phyloP scores from a whole-genome alignment of 2,113 vertebrate genomes.

The Turnix velox region DNA sequence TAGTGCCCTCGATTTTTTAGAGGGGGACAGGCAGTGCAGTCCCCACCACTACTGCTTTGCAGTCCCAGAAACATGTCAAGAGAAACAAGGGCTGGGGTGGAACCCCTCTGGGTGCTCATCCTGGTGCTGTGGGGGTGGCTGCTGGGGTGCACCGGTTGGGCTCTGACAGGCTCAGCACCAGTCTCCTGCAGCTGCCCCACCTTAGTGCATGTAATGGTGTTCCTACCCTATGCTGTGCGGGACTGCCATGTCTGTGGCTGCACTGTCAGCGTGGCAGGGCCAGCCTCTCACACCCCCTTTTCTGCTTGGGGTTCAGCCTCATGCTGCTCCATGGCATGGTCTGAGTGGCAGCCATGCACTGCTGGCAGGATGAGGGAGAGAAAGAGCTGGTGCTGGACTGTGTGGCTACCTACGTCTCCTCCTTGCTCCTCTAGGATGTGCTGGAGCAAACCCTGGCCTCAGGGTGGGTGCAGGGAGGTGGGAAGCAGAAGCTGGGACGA shows the following conservation, averaged over 20 bases:
- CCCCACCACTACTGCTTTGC: background rate
- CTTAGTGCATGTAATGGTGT: background rate
- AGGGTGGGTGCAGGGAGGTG: background rate
- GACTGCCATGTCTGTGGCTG: background rate
- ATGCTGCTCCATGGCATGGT: fast-evolving
- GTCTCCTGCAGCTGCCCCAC: fast-evolving
- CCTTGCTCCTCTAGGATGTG: background rate
- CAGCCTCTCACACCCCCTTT: background rate
- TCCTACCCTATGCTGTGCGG: fast-evolving
- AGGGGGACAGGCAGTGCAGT: fast-evolving
- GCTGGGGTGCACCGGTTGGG: no score
- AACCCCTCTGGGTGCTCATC: background rate
- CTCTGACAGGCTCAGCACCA: no score
- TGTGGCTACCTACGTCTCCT: fast-evolving
- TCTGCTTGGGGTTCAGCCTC: fast-evolving
- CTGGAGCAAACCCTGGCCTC: background rate
- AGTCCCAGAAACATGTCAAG: fast-evolving
- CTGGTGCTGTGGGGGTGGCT: fast-evolving
- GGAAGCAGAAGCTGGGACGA: background rate
- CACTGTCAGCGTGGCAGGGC: fast-evolving
- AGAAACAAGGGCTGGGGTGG: background rate
- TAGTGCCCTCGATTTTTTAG: background rate
- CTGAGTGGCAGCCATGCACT: fast-evolving
- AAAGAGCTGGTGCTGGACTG: background rate
- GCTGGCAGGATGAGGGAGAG: background rate